Base-by-base conservation (phyloP, 2,888 invertebrate genomes). In the Zygaena filipendulae region DNA sequence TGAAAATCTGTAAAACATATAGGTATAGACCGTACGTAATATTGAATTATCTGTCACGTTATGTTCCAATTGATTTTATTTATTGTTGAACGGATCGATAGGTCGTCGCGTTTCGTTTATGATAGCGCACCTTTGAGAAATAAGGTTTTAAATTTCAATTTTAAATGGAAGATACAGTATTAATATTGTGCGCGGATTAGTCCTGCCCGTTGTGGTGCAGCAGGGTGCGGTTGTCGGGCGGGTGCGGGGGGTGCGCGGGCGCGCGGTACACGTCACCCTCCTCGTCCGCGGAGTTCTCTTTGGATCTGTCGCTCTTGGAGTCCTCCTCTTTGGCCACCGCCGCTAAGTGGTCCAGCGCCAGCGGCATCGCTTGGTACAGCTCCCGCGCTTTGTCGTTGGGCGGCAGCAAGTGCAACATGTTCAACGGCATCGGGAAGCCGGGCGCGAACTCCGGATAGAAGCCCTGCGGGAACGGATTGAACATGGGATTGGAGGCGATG, bases 381-480 rank as follows among this genome's bases (percentile, higher is more conserved):
- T 83, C 90, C 47, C 86, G 66, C 47, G 85, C 86, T 52, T 88
- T 89, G 49, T 92, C 92, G 49, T 84, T 86, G 21, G 90, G 91
- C 33, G 92, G 92, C 51, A 92, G 64, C 31, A 92, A 79, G 58
- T 92, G 92, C 38, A 92, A 82, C 92, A 92, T 92, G 57, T 88
- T 90, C 14, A 93, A 84, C 14, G 91, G 91, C 53, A 93, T 86
- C 1, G 92, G 92, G 54, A 92, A 93, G 10, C 88, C 87, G 4
- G 84, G 83, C 4, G 89, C 83, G 50, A 92, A 92, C 52, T 93
- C 92, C 5, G 91, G 91, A 61, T 91, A 92, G 69, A 92, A 92
- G 36, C 87, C 88, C 45, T 87, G 89, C 42, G 87, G 84, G 58
- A 91, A 88, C 30, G 89, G 90, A 52, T 89, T 89, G 67, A 90